Conservation (phyloP, 2,797 vertebrate genomes). For the Craterocephalus amniculus region DNA sequence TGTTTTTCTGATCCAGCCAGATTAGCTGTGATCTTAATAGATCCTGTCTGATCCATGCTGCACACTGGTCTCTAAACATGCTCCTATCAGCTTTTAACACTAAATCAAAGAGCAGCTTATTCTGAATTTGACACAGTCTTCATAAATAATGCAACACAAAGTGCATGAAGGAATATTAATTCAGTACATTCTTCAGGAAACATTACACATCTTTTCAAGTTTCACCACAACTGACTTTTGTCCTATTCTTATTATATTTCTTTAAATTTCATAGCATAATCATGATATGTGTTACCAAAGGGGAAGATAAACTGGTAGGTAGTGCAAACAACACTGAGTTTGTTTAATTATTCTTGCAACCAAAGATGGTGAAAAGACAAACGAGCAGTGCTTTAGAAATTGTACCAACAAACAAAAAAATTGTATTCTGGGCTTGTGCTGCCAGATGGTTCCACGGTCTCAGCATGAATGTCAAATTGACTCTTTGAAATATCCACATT, state of each 20-base stretch:
- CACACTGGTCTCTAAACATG: conserved; percentile 48
- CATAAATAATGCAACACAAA: conserved; percentile 51
- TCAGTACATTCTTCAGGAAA: conserved; percentile 10
- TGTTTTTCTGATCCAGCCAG: conserved; percentile 57
- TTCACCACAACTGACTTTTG: background rate
- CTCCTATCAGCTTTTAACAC: conserved; percentile 46
- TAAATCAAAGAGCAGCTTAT: conserved; percentile 45
- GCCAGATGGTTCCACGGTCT: too few relatives aligned
- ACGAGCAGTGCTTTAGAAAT: too few relatives aligned
- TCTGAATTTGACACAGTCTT: conserved; percentile 25
- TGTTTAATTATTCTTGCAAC: background rate
- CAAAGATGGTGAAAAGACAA: background rate
- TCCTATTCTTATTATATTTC: background rate
- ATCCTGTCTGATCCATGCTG: conserved; percentile 59
- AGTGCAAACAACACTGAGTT: background rate
- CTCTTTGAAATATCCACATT: too few relatives aligned
- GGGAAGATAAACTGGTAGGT: background rate
- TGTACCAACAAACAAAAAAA: too few relatives aligned
- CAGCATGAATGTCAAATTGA: too few relatives aligned
- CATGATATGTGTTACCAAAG: background rate
- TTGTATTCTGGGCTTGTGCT: too few relatives aligned
- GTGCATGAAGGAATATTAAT: conserved; percentile 25
- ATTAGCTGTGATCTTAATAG: conserved; percentile 69
- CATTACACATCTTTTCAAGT: conserved; percentile 7
- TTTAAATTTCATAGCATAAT: background rate